Evolutionary conservation across 1,140 invertebrate genomes (phyloP).

Genomic region (Trissolcus basalis): DNA sequence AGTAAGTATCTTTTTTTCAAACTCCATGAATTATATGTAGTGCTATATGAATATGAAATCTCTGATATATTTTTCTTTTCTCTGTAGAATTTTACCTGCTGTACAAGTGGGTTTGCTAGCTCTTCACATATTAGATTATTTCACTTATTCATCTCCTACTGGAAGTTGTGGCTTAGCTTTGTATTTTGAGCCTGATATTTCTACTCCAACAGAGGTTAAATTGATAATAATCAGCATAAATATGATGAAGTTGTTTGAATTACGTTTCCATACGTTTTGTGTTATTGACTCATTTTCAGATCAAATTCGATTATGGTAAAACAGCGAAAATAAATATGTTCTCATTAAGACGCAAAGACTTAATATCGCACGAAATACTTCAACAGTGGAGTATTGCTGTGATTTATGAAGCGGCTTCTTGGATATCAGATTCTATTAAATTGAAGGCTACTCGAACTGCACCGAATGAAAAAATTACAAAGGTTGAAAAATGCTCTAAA

Average conservation of each 20-base stretch:
- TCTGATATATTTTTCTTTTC: slow-evolving; percentile 25
- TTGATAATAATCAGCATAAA: slow-evolving; percentile 8
- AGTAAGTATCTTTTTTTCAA: slow-evolving; percentile 64
- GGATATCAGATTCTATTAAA: slow-evolving; percentile 67
- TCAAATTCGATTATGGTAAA: slow-evolving; percentile 71
- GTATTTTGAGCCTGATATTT: slow-evolving; percentile 65
- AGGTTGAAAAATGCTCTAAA: too few species aligned
- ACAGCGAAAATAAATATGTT: slow-evolving; percentile 64
- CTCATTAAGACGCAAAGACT: slow-evolving; percentile 63
- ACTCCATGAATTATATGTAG: slow-evolving; percentile 7
- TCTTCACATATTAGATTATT: slow-evolving; percentile 75
- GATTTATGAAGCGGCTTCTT: slow-evolving; percentile 65
- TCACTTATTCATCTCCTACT: slow-evolving; percentile 74
- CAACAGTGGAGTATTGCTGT: slow-evolving; percentile 71
- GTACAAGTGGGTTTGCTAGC: slow-evolving; percentile 71
- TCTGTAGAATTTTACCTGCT: slow-evolving; percentile 69
- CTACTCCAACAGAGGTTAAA: slow-evolving; percentile 65
- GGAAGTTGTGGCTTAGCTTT: slow-evolving; percentile 73
- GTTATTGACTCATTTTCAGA: slow-evolving; percentile 56
- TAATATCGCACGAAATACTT: slow-evolving; percentile 61
- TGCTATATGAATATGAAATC: slow-evolving; percentile 15
- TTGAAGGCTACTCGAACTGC: slow-evolving; percentile 68
- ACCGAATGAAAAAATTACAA: slow-evolving; percentile 63
- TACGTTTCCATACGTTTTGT: slow-evolving; percentile 5
- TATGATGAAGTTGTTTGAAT: background rate